Base-by-base conservation (phyloP, 2,888 invertebrate genomes). In the Apamea anceps region DNA sequence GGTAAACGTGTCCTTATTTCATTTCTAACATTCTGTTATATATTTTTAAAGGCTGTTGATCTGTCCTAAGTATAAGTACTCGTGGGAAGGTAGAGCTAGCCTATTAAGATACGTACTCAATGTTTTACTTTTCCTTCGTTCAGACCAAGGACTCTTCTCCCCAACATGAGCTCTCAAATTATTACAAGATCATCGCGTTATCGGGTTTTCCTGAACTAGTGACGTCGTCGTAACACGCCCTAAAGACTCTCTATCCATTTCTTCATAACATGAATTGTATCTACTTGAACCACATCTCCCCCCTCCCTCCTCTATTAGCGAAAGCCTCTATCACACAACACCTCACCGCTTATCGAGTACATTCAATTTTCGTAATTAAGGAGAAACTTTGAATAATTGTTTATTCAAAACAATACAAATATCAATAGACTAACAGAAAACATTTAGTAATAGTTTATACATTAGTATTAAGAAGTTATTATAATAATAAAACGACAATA, bases 401-500 rank as follows among this genome's bases (percentile, higher is more conserved):
- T 72, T 82, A 85, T 81, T 83, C 82, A 74, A 62, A 85, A 84
- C 75, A 81, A 86, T 80, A 89, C 82, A 82, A 85, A 89, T 86
- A 85, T 83, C 85, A 83, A 88, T 87, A 88, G 86, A 88, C 85
- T 88, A 84, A 85, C 85, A 88, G 86, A 86, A 67, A 86, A 85
- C 85, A 88, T 87, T 90, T 92, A 91, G 91, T 83, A 89, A 89
- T 93, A 93, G 91, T 87, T 86, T 90, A 90, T 92, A 91, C 91
- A 92, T 92, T 95, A 95, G 94, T 82, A 75, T 81, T 95, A 95
- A 95, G 94, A 89, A 79, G 85, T 94, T 93, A 90, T 92, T 92
- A 94, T 95, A 94, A 95, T 91, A 94, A 94, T 85, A 91, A 94
- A 88, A 89, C 87, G 96, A 96, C 96, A 96, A 96, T 96, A 96